Evolutionary conservation across 2,888 invertebrate genomes (phyloP).

Genomic region (Ornithoptera priamus): DNA sequence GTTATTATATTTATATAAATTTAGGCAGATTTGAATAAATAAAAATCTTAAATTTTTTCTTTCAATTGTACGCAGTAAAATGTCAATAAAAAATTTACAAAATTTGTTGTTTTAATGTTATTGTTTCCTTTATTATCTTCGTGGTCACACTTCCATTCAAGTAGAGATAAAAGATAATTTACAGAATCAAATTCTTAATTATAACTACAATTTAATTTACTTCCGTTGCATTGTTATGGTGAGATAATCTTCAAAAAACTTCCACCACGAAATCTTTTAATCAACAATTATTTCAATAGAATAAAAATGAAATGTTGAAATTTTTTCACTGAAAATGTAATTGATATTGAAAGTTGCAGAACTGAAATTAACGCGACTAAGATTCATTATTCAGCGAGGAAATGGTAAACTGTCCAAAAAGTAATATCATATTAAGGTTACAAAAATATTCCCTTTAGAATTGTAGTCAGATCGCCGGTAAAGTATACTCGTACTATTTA

Average conservation of each 20-base stretch:
- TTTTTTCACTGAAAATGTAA: constrained; percentile 21
- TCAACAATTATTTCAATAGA: neutral
- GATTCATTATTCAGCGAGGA: constrained; percentile 14
- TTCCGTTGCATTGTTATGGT: neutral
- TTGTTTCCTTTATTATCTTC: too few relatives aligned
- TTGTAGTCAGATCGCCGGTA: too few relatives aligned
- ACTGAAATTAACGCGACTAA: constrained; percentile 12
- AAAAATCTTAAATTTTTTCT: too few relatives aligned
- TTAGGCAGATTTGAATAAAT: too few relatives aligned
- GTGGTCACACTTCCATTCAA: too few relatives aligned
- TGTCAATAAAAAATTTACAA: too few relatives aligned
- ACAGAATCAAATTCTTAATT: neutral
- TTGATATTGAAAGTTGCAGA: constrained; percentile 20
- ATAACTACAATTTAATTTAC: neutral
- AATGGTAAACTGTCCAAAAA: constrained; percentile 5
- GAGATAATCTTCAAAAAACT: neutral
- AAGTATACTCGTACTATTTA: too few relatives aligned
- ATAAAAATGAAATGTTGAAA: constrained; percentile 9
- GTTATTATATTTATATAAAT: too few relatives aligned
- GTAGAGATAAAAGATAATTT: too few relatives aligned
- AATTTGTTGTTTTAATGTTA: too few relatives aligned
- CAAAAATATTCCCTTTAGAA: too few relatives aligned
- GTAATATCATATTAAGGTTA: neutral
- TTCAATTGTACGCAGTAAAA: too few relatives aligned
- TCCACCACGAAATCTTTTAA: neutral